Base-by-base conservation (phyloP, 2,888 invertebrate genomes). In the Folsomia candida region DNA sequence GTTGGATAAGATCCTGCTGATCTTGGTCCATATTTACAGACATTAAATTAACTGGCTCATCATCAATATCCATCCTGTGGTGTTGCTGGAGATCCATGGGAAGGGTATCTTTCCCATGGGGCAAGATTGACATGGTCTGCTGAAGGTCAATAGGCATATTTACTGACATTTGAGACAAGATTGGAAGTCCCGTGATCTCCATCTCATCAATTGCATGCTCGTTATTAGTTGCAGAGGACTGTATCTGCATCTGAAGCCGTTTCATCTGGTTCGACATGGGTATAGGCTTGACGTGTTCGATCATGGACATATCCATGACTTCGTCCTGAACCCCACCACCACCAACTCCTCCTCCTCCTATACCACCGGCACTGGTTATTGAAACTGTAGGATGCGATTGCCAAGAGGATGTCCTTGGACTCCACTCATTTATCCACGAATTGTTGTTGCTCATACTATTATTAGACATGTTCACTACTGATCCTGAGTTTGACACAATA, bases 41-140 rank as follows among this genome's bases (percentile, higher is more conserved):
- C 72, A 79, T 79, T 27, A 79, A 65, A 69, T 79, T 79, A 0
- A 79, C 79, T 18, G 79, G 79, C 54, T 78, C 78, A 24, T 78
- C 78, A 29, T 76, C 72, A 61, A 72, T 65, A 24, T 77, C 76
- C 51, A 76, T 70, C 0, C 65, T 54, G 59, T 77, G 74, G 64
- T 77, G 74, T 65, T 76, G 76, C 28, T 75, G 75, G 26, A 77
- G 68, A 76, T 78, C 74, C 26, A 78, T 69, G 11, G 77, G 76
- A 37, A 66, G 66, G 25, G 28, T 62, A 25, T 72, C 70, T 28
- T 57, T 65, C 14, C 27, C 29, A 25, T 65, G 64, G 25, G 65
- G 66, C 22, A 71, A n/a, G 57, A 75, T 71, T 22, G 71, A 69
- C 61, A 77, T 28, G 11, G 76, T 73, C 67, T 77, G 79, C 58